Percentiles rank a stretch among this genome's conserved stretches.
Conservation (phyloP, 2,888 invertebrate species). For the Drosophila sordidula region DNA sequence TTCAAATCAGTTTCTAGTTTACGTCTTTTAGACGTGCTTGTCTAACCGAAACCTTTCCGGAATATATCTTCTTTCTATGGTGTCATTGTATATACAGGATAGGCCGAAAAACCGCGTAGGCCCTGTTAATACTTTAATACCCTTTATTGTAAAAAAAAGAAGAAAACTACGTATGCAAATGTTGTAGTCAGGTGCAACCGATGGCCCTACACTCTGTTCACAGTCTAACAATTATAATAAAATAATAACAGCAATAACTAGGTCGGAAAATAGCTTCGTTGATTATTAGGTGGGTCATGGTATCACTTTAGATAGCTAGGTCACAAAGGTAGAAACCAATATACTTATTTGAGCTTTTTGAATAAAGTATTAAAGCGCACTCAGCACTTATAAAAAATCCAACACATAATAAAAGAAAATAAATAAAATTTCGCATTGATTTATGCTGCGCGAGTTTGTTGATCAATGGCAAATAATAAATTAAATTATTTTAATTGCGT, state of each 20-base stretch:
- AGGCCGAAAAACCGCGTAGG: not conserved
- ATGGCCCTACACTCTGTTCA: not conserved
- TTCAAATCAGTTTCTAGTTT: too few species aligned
- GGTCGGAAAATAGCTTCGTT: too few species aligned
- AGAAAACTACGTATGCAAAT: not conserved
- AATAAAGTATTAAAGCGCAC: conserved; percentile 16
- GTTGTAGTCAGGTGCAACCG: not conserved
- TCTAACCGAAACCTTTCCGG: too few species aligned
- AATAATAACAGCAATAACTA: not conserved
- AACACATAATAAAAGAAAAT: conserved; percentile 33
- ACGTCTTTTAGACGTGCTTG: too few species aligned
- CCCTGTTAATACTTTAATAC: not conserved
- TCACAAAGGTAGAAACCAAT: not conserved
- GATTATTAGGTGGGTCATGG: too few species aligned
- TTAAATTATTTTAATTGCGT: conserved; percentile 78
- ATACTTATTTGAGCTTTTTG: not conserved
- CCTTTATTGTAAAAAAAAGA: not conserved
- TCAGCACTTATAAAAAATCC: conserved; percentile 62
- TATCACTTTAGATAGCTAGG: too few species aligned
- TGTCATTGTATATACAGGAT: too few species aligned
- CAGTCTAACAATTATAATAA: not conserved
- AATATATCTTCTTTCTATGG: too few species aligned
- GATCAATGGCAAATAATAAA: conserved; percentile 80
- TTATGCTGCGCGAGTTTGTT: conserved; percentile 71
- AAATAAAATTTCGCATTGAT: conserved; percentile 60